Evolutionary conservation across 2,888 invertebrate species (phyloP), one percentile per base, ranked within the genome.

Genomic region (Elysia crispata): DNA sequence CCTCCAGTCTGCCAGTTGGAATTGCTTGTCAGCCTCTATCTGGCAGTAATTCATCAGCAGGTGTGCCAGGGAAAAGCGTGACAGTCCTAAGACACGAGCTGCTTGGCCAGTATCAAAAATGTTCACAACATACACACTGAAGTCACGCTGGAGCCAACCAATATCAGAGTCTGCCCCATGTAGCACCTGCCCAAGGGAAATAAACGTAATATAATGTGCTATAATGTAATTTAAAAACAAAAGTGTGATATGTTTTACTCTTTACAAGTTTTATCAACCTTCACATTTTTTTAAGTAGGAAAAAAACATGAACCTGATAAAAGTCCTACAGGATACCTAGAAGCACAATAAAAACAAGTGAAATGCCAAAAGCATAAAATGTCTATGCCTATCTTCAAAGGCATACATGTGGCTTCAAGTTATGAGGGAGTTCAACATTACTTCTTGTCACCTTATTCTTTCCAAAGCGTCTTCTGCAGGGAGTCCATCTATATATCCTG

Each of bases 81-180:
- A 93, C 82, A 96, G 93, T 31, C 94, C 94, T 0, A 99, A 93
- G 1, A 94, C 93, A 84, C 95, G 94, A 0, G 97, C 95, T 0
- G 98, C 98, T 90, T 96, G 95, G 90, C 97, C 95, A 0, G 99
- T 99, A 92, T 99, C 99, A 91, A 99, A 98, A 95, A 99, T 94
- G 86, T 98, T 98, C 0, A 99, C 98, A 1, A 99, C 93, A 91
- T 99, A 99, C 0, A 99, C 91, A 0, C 97, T 96, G 79, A 99
- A 95, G 93, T 99, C 99, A 23, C 97, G 94, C 92, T 99, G 99
- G 49, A 99, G 93, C 99, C 99, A 99, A 50, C 95, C 93, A 25
- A 99, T 94, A 90, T 99, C 99, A 81, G 91, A 93, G 80, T 96
- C 95, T 0, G 97, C 96, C 15, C 99, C 99, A 90, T 99, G 99